These are phyloP conservation scores for Palythoa caribaeorum DNA, from an alignment of 92 coral and sea anemone species.

Conservation along the genomic window DNA sequence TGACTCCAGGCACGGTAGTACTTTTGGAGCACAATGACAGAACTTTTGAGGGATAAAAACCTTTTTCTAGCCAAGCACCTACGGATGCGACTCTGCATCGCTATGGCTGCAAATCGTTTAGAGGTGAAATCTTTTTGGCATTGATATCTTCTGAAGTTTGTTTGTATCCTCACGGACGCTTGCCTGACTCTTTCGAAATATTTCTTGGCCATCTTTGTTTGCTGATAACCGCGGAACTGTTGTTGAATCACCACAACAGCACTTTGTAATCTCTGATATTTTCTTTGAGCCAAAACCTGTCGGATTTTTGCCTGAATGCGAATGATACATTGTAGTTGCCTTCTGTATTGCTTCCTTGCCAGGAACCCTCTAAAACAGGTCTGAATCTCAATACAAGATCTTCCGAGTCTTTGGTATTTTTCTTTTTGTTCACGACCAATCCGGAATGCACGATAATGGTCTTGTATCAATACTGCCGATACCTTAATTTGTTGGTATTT, in stretches of 20 bases:
- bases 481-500: constrained; percentile 55
- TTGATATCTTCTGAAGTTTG: constrained; percentile 47
- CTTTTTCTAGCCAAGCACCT: constrained; percentile 43
- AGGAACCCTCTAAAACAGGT: constrained; percentile 64
- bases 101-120: constrained; percentile 65
- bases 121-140: constrained; percentile 34
- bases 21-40: constrained; percentile 53
- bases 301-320: constrained; percentile 69
- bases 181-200: constrained; percentile 23
- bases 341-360: constrained; percentile 60
- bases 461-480: constrained; percentile 66
- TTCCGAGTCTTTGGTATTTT: constrained; percentile 46
- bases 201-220: constrained; percentile 32
- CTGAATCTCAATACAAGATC: constrained; percentile 66
- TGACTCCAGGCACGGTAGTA: constrained; percentile 50
- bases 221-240: constrained; percentile 47
- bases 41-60: constrained; percentile 42
- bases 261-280: constrained; percentile 52
- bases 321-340: constrained; percentile 49
- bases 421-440: constrained; percentile 44
- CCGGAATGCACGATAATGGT: constrained; percentile 53
- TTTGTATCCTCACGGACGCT: constrained; percentile 43
- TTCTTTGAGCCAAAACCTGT: constrained; percentile 52
- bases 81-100: constrained; percentile 48
- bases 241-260: constrained; percentile 62